Evolutionary conservation across 1,140 invertebrate species (phyloP).

Genomic region (Drosophila busckii): DNA sequence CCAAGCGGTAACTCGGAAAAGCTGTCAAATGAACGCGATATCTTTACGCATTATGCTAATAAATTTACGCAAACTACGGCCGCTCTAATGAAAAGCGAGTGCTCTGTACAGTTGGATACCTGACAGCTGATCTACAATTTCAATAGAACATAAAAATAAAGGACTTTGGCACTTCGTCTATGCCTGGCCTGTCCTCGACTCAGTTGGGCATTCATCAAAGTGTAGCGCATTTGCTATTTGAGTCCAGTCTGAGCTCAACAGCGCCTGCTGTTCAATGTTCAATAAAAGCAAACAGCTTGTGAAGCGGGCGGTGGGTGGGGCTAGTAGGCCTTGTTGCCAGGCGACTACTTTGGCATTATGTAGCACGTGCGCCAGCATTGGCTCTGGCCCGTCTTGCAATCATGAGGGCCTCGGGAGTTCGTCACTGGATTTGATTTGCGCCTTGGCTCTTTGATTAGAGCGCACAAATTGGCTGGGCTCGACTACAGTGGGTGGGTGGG

Average conservation of each 20-base stretch:
- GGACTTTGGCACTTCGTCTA: too few species aligned
- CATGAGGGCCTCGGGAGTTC: slow-evolving; percentile 23
- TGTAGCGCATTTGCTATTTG: too few species aligned
- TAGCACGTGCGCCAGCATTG: slow-evolving; percentile 27
- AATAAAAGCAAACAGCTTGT: neutral
- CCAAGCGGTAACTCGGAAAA: slow-evolving; percentile 42
- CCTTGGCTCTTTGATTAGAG: slow-evolving; percentile 34
- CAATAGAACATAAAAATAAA: too few species aligned
- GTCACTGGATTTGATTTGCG: slow-evolving; percentile 44
- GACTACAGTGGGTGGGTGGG: neutral
- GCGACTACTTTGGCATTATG: slow-evolving; percentile 21
- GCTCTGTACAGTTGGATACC: too few species aligned
- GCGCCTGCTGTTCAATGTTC: too few species aligned
- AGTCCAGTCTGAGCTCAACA: too few species aligned
- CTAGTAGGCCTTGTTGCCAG: slow-evolving; percentile 5
- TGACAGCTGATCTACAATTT: too few species aligned
- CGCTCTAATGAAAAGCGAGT: slow-evolving; percentile 11
- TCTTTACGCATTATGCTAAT: slow-evolving; percentile 73
- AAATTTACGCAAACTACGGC: slow-evolving; percentile 42
- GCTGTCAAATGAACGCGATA: slow-evolving; percentile 72
- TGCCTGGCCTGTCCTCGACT: too few species aligned
- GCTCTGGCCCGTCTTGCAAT: slow-evolving; percentile 4
- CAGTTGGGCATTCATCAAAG: too few species aligned
- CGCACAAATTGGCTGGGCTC: slow-evolving; percentile 34
- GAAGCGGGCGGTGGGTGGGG: neutral